These are phyloP conservation scores for Copsychus sechellarum DNA, from an alignment of 2,113 vertebrate genomes.

Conservation along the genomic window DNA sequence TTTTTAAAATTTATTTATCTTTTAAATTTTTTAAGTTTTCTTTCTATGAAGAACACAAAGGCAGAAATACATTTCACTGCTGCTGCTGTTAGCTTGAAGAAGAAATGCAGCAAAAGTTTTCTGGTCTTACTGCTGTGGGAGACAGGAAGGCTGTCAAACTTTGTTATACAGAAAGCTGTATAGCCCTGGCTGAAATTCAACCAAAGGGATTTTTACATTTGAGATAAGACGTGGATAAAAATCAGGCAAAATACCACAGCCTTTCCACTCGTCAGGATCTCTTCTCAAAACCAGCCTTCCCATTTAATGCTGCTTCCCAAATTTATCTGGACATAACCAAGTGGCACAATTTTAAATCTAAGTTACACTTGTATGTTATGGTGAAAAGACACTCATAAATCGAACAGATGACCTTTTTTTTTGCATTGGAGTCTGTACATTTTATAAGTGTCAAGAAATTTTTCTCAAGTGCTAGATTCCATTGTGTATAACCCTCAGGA, in stretches of 20 bases:
- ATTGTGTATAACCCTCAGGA: neutral
- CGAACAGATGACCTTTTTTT: neutral
- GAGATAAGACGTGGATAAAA: neutral
- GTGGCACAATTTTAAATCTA: neutral
- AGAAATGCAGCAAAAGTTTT: neutral
- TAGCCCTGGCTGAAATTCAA: neutral
- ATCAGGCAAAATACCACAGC: neutral
- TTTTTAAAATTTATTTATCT: neutral
- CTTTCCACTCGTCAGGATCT: neutral
- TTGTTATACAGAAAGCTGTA: neutral
- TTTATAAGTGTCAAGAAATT: neutral
- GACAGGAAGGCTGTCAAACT: neutral
- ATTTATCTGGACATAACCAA: neutral
- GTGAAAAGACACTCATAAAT: neutral
- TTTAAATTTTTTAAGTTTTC: neutral
- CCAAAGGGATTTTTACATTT: neutral
- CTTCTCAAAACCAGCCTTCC: neutral
- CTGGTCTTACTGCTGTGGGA: neutral
- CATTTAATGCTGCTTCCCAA: neutral
- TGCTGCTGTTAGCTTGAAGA: neutral
- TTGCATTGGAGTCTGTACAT: neutral
- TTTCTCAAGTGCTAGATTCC: neutral
- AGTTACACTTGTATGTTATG: fast-evolving
- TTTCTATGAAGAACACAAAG: neutral
- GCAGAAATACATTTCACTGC: neutral